Evolutionary conservation across 2,797 vertebrate species (phyloP), one percentile per base, ranked within the genome.

Genomic region (Pipistrellus nathusii): DNA sequence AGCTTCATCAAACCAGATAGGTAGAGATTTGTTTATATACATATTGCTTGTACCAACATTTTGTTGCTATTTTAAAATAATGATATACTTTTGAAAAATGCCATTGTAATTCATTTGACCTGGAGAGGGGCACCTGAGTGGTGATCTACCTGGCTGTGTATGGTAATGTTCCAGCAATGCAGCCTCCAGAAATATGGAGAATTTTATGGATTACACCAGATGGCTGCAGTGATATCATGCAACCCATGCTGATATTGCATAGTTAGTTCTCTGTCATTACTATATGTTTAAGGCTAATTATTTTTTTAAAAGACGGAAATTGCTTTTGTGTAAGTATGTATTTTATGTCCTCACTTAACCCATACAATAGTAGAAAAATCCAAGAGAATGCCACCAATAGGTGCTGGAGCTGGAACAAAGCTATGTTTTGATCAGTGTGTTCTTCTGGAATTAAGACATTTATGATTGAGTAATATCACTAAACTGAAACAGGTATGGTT

Each of bases 381-480:
- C 73, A 71, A 93, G 44, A 93, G 64, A 78, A 72, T 62, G 21
- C 44, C 25, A 75, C 66, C 46, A 71, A 69, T 94, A 94, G 82
- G 94, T 92, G 78, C 68, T 78, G 73, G 77, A 91, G 17, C 12
- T 55, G 72, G 41, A 92, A 87, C 10, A 93, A 85, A 38, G 6
- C 27, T 46, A 32, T 66, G 88, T 93, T 81, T 85, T 59, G 59
- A 95, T 85, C 51, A 85, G 9, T 57, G 51, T 88, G 69, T 83
- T 96, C 82, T 90, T 95, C 93, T 35, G 30, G 77, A 93, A 59
- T 97, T 66, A 89, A 85, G 57, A 91, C 35, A 78, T 85, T 82
- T 90, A 72, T 86, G 75, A 92, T 83, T 78, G 46, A 44, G 69
- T 68, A 78, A 85, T 95, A 71, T n/a, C 38, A 86, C 75, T 92